Evolutionary conservation across 2,888 invertebrate species (phyloP).

Genomic region (Caenorhabditis sp.): DNA sequence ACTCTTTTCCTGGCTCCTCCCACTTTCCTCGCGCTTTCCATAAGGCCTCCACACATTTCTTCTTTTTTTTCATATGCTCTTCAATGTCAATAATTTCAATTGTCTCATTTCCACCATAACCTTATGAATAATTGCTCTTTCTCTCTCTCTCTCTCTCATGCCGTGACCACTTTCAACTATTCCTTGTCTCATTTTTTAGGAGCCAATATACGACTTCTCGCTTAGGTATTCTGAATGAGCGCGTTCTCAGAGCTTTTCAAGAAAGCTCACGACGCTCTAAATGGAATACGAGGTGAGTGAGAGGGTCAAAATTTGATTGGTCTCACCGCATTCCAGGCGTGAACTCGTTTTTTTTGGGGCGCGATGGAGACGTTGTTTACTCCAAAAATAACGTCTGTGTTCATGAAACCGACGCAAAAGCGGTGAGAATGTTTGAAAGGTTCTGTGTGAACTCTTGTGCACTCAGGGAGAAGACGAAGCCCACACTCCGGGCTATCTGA

Average conservation of each 20-base stretch:
- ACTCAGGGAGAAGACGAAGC: slow-evolving; percentile 81
- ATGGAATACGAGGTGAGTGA: slow-evolving; percentile 70
- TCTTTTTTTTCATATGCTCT: neutral
- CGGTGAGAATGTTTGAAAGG: slow-evolving; percentile 34
- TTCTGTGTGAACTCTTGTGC: neutral
- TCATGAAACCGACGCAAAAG: slow-evolving; percentile 85
- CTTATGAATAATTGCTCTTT: neutral
- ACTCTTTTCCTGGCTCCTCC: neutral
- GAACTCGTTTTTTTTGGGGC: slow-evolving; percentile 75
- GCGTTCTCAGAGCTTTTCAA: slow-evolving; percentile 71
- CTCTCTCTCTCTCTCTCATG: no score
- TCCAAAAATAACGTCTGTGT: slow-evolving; percentile 96
- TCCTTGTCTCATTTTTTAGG: neutral
- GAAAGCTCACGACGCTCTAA: slow-evolving; percentile 76
- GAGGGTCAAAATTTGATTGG: neutral
- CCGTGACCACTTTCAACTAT: neutral
- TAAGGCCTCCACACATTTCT: neutral
- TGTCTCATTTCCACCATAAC: no score
- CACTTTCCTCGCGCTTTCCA: neutral
- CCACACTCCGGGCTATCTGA: slow-evolving; percentile 93
- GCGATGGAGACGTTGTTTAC: slow-evolving; percentile 82
- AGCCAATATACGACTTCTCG: neutral
- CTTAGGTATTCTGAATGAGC: slow-evolving; percentile 40
- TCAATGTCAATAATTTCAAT: no score
- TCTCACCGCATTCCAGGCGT: slow-evolving; percentile 62